These are phyloP conservation scores for Agelastica alni DNA, from an alignment of 2,888 invertebrate species.

Conservation along the genomic window DNA sequence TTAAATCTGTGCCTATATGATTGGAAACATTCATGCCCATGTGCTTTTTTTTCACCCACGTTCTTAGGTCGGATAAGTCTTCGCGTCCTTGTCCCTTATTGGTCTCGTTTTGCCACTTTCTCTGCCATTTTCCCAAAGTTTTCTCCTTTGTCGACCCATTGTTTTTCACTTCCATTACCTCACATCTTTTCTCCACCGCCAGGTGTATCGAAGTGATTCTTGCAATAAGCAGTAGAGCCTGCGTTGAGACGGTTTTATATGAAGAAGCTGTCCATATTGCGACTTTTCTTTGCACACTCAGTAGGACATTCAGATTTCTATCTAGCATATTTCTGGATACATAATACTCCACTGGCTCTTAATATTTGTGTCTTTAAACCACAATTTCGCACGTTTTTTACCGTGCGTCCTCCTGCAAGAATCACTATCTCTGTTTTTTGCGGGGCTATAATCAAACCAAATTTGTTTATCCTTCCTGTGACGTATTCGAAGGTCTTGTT, in stretches of 20 bases:
- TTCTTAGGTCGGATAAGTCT: background rate
- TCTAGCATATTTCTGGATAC: too few relatives aligned
- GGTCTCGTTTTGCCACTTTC: background rate
- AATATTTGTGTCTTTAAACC: too few relatives aligned
- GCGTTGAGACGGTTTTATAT: background rate
- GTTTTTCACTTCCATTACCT: background rate
- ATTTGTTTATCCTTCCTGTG: background rate
- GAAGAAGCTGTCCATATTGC: background rate
- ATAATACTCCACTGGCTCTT: too few relatives aligned
- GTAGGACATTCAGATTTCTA: too few relatives aligned
- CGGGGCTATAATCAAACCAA: background rate
- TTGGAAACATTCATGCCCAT: background rate
- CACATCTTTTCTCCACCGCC: too few relatives aligned
- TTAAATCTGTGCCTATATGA: too few relatives aligned
- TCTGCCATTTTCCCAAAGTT: background rate
- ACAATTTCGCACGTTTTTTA: too few relatives aligned
- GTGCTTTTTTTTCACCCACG: background rate
- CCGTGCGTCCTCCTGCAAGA: too few relatives aligned
- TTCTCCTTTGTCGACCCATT: background rate
- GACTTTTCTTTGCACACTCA: background rate
- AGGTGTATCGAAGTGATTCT: too few relatives aligned
- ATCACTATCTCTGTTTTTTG: too few relatives aligned
- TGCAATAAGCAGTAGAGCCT: too few relatives aligned
- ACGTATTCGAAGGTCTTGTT: background rate
- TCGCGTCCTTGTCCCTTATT: background rate